These are phyloP conservation scores for Desmodus rotundus DNA, from an alignment of 2,113 vertebrate genomes.

Conservation along the genomic window DNA sequence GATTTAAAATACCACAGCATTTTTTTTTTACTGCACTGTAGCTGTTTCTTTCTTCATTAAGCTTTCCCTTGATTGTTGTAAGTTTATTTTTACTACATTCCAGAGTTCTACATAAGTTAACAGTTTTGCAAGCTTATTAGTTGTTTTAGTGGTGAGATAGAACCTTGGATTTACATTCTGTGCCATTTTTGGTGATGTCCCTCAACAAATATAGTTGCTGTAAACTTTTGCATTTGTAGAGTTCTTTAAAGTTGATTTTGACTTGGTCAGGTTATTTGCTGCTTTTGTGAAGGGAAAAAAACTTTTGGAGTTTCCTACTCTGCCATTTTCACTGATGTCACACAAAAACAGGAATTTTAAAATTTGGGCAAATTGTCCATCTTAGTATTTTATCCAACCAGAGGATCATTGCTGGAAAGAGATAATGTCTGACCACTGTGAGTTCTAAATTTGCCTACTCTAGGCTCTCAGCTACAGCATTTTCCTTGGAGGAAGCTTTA, in stretches of 20 bases:
- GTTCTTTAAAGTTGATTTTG: neutral
- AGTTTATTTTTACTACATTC: neutral
- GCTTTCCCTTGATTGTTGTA: neutral
- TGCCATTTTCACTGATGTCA: neutral
- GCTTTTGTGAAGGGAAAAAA: neutral
- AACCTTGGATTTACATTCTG: neutral
- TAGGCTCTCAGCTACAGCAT: slow-evolving; percentile 84
- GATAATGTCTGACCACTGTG: neutral
- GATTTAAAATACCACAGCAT: neutral
- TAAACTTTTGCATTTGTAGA: neutral
- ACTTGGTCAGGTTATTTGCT: neutral
- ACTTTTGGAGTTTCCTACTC: neutral
- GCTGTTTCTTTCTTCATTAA: neutral
- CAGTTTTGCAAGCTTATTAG: neutral
- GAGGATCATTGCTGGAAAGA: slow-evolving; percentile 26
- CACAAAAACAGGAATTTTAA: neutral
- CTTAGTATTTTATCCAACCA: neutral
- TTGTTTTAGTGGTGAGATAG: neutral
- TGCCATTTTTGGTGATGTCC: neutral
- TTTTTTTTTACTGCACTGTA: neutral
- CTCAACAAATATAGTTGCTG: neutral
- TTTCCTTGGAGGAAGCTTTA: slow-evolving; percentile 87
- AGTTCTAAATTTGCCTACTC: slow-evolving; percentile 84
- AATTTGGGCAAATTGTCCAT: neutral
- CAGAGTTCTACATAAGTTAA: neutral